Percentiles rank a stretch among this genome's conserved stretches.
phyloP scores from a whole-genome alignment of 2,113 vertebrate species.

The Alexandromys fortis region DNA sequence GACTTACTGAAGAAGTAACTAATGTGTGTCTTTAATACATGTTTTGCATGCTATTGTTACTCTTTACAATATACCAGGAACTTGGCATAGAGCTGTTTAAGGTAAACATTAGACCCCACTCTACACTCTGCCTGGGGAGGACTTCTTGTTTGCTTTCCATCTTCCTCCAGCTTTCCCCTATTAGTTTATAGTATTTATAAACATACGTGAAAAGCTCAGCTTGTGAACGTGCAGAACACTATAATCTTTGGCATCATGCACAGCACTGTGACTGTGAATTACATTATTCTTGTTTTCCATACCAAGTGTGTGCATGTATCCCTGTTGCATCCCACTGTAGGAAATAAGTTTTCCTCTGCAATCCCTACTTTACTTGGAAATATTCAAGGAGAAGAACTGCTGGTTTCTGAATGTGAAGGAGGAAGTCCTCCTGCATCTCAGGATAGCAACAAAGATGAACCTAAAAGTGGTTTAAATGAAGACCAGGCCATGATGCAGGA shows the following conservation, averaged over 20 bases:
- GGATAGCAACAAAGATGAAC: slow-evolving; percentile 91
- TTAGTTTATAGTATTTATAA: slow-evolving; percentile 39
- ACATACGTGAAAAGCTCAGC: background rate
- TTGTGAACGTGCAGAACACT: background rate
- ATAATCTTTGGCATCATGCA: background rate
- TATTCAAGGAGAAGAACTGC: slow-evolving; percentile 94
- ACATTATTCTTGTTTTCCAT: background rate
- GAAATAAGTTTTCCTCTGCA: slow-evolving; percentile 93
- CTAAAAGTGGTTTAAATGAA: slow-evolving; percentile 92
- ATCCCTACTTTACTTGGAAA: slow-evolving; percentile 95
- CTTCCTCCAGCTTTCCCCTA: background rate
- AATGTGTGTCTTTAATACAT: background rate
- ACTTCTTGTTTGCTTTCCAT: background rate
- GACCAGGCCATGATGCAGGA: slow-evolving; percentile 99
- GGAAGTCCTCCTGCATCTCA: slow-evolving; percentile 90
- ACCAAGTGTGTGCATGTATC: background rate
- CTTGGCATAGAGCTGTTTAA: background rate
- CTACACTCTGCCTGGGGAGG: background rate
- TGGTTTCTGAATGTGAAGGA: slow-evolving; percentile 90
- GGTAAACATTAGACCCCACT: background rate
- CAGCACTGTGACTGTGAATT: background rate
- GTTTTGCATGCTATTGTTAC: background rate
- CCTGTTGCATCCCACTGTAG: slow-evolving; percentile 81
- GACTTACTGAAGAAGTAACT: slow-evolving; percentile 2
- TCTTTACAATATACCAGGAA: background rate